Percentiles rank a stretch among this genome's conserved stretches.
Conservation (phyloP, 2,797 vertebrate genomes). For the Sphaeramia orbicularis region DNA sequence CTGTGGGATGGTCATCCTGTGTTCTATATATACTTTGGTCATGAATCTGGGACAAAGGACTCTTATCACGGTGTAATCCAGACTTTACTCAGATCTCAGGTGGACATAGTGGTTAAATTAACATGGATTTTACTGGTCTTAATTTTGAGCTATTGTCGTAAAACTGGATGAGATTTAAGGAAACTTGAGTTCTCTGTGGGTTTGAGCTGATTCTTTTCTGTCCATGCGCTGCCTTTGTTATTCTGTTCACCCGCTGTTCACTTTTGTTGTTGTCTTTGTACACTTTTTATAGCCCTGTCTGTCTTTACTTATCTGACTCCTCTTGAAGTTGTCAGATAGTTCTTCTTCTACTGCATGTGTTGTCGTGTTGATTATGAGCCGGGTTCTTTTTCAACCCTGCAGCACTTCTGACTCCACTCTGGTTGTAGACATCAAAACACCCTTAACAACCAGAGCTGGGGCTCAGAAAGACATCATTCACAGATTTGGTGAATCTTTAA, state of each 20-base stretch:
- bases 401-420: background rate
- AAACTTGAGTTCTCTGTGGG: too few species aligned
- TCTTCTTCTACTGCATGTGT: too few species aligned
- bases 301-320: background rate
- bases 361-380: too few species aligned
- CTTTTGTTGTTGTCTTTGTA: constrained; percentile 6
- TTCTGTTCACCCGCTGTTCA: background rate
- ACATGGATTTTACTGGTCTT: too few species aligned
- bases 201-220: background rate
- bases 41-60: too few species aligned
- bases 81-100: background rate
- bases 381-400: constrained; percentile 2
- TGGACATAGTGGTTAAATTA: too few species aligned
- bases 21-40: too few species aligned
- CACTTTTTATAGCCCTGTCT: background rate
- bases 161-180: background rate
- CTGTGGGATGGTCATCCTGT: too few species aligned
- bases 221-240: constrained; percentile 3
- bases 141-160: background rate
- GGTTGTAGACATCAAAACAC: constrained; percentile 17
- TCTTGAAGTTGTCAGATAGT: background rate
- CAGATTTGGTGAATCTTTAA: constrained; percentile 20
- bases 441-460: background rate
- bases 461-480: background rate
- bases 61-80: too few species aligned